A percentile compares a stretch with the other conserved stretches of the same genome.
Conservation (phyloP, 2,888 invertebrate genomes). For the Callosobruchus maculatus region DNA sequence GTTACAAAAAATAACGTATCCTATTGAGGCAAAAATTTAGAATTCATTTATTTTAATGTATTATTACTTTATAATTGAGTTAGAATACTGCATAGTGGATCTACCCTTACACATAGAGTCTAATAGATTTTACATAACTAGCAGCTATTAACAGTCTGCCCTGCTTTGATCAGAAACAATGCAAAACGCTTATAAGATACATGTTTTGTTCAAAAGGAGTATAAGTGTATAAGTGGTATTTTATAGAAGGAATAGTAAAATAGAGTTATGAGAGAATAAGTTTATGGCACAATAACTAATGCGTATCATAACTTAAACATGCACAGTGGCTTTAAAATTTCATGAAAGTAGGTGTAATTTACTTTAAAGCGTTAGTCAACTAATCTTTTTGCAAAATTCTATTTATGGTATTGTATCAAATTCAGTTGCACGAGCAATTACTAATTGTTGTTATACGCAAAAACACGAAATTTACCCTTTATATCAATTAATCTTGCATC, state of each 20-base stretch:
- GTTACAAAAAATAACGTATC: slow-evolving; percentile 40
- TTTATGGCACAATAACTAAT: background rate
- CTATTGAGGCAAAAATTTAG: slow-evolving; percentile 46
- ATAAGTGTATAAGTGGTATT: background rate
- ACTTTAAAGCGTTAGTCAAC: too few relatives aligned
- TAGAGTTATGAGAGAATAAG: background rate
- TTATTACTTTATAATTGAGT: slow-evolving; percentile 17
- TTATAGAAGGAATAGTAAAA: background rate
- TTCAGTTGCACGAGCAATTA: too few relatives aligned
- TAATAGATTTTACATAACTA: slow-evolving; percentile 13
- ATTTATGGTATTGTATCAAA: too few relatives aligned
- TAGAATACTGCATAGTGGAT: slow-evolving; percentile 23
- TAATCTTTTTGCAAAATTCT: background rate
- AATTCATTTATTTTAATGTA: slow-evolving; percentile 35
- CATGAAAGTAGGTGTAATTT: background rate
- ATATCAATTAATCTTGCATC: too few relatives aligned
- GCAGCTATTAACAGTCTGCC: slow-evolving; percentile 9
- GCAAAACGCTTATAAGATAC: background rate
- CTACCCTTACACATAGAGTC: slow-evolving; percentile 26
- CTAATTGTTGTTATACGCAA: too few relatives aligned
- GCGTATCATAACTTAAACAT: background rate
- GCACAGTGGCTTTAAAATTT: background rate
- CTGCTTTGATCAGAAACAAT: background rate
- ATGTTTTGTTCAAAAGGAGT: background rate
- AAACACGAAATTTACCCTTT: too few relatives aligned